phyloP scores from a whole-genome alignment of 2,797 vertebrate species.

The Malurus leucopterus region DNA sequence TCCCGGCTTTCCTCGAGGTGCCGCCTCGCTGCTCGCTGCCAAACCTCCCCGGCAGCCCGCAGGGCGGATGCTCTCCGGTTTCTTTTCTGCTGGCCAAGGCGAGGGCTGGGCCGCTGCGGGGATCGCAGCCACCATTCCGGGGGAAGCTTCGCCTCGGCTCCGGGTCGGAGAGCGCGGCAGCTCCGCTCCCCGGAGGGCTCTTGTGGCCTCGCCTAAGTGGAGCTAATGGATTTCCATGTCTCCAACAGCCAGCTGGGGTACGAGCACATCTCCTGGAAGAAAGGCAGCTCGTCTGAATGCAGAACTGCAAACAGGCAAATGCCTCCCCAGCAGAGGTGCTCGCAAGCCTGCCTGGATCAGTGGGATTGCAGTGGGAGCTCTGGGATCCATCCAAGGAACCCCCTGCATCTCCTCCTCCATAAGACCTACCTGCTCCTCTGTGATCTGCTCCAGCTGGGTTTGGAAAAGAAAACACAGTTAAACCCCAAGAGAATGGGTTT shows the following conservation, averaged over 20 bases:
- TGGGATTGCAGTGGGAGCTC: not conserved
- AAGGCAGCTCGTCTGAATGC: not conserved
- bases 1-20: not conserved
- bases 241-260: not conserved
- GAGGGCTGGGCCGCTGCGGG: accelerated
- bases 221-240: not conserved
- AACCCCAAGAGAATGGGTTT: not conserved
- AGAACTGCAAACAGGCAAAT: not conserved
- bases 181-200: not conserved
- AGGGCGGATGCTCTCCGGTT: not conserved
- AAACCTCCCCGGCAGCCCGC: not conserved
- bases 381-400: not conserved
- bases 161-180: not conserved
- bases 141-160: not conserved
- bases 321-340: not conserved
- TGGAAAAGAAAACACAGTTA: not conserved
- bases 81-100: not conserved
- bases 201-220: constrained; percentile 20
- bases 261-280: not conserved
- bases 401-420: not conserved
- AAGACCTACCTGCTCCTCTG: not conserved
- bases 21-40: not conserved
- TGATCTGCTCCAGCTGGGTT: accelerated
- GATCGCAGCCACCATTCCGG: accelerated
- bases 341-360: accelerated